Evolutionary conservation across 2,113 vertebrate genomes (phyloP).

Genomic region (Apteryx mantelli): DNA sequence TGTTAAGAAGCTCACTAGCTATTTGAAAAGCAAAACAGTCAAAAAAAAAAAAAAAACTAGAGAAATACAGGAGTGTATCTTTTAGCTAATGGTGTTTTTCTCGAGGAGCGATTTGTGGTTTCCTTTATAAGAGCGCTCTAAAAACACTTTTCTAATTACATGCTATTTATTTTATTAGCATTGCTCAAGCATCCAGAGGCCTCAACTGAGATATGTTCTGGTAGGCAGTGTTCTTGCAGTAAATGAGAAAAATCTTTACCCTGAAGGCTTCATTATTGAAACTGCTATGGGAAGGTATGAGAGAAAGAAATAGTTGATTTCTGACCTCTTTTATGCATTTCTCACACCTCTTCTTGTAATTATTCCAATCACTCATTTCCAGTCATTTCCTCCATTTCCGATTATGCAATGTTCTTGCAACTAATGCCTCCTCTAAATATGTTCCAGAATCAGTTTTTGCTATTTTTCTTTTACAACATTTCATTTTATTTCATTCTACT

Average conservation of each 20-base stretch:
- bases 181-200: background rate
- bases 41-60: background rate
- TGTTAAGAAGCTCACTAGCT: background rate
- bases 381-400: background rate
- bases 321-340: background rate
- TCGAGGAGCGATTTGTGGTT: background rate
- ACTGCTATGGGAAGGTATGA: background rate
- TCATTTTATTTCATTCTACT: background rate
- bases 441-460: background rate
- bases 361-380: background rate
- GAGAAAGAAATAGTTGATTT: background rate
- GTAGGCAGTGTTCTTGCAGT: background rate
- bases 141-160: background rate
- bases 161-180: conserved; percentile 6
- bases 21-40: background rate
- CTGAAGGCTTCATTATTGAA: background rate
- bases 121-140: background rate
- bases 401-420: background rate
- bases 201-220: background rate
- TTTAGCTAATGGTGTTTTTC: background rate
- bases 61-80: background rate
- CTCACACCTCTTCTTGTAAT: background rate
- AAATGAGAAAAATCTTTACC: background rate
- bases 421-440: background rate
- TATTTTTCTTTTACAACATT: background rate